A percentile compares a stretch with the other conserved stretches of the same genome.
Evolutionary conservation across 1,140 invertebrate genomes (phyloP).

Genomic region (Ooceraea biroi): DNA sequence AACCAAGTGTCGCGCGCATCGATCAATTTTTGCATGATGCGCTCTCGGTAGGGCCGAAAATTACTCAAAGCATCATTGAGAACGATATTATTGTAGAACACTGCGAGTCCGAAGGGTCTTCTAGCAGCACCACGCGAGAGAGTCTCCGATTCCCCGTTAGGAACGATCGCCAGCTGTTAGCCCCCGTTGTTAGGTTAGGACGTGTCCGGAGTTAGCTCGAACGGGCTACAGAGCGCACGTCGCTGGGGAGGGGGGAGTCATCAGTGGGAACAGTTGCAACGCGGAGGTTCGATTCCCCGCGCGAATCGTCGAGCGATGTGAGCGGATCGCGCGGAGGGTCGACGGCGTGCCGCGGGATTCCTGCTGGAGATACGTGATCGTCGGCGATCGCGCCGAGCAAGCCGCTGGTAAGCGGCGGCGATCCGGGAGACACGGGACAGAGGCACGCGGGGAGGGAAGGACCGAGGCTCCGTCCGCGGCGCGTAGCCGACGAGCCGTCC

Average conservation of each 20-base stretch:
- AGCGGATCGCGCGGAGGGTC: constrained; percentile 43
- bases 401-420: constrained; percentile 56
- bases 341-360: constrained; percentile 2
- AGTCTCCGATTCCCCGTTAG: neutral
- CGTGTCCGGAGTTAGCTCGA: constrained; percentile 49
- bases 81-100: neutral
- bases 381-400: constrained; percentile 6
- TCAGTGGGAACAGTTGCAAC: constrained; percentile 72
- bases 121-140: neutral
- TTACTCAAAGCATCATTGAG: neutral
- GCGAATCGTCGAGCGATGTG: constrained; percentile 64
- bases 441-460: neutral
- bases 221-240: constrained; percentile 16
- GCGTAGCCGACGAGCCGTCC: constrained; percentile 10
- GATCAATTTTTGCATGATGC: constrained; percentile 37
- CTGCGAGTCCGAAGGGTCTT: neutral
- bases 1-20: constrained; percentile 44
- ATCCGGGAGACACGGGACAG: constrained; percentile 48
- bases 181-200: constrained; percentile 64
- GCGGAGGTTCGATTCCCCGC: constrained; percentile 79
- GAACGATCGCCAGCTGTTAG: constrained; percentile 29
- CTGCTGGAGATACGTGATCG: constrained; percentile 16
- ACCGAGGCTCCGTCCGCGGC: constrained; percentile 45
- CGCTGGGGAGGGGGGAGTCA: constrained; percentile 31
- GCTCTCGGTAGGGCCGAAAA: neutral